Base-by-base conservation (phyloP, 2,113 vertebrate genomes). In the Columba livia region DNA sequence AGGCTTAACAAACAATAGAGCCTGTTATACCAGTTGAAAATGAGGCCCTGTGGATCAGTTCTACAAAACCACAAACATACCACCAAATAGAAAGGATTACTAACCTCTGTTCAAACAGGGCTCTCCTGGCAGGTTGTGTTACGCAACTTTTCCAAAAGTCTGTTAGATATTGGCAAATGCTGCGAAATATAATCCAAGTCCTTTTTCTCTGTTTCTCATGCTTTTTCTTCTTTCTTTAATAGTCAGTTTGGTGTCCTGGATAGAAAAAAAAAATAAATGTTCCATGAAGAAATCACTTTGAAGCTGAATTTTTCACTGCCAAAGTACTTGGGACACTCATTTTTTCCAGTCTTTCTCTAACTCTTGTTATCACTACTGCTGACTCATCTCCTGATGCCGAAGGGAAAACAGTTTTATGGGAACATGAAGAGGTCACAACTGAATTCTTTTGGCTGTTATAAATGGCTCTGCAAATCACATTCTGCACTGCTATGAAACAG, bases 281-380 rank as follows among this genome's bases (percentile, higher is more conserved):
- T 97, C 94, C 96, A 95, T 97, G 93, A 97, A 97, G 92, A 97
- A 96, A 95, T 96, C 89, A 88, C 96, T 98, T 97, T 97, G 93
- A 97, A 97, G 92, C 79, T 75, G 89, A 69, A 88, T 69, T 94
- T 95, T 97, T 97, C 94, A 87, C 90, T 97, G 97, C 96, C 97
- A 97, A 93, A 93, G 70, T 89, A 88, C 93, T 94, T 34, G 71
- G 85, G 97, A 97, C 86, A 94, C 69, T 97, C n/a, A 17, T 75
- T 97, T 97, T 97, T 97, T 97, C 95, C 94, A 96, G 88, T 70
- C 85, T 77, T 93, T 74, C 78, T 90, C 93, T 91, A 97, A 73
- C n/a, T 88, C 87, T 96, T 92, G 94, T 97, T 98, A 97, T 97
- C 95, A 90, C 91, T 97, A 84, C 90, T 97, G 97, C 94, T 98